phyloP scores from a whole-genome alignment of 1,140 invertebrate species.

The Zaprionus davidi region DNA sequence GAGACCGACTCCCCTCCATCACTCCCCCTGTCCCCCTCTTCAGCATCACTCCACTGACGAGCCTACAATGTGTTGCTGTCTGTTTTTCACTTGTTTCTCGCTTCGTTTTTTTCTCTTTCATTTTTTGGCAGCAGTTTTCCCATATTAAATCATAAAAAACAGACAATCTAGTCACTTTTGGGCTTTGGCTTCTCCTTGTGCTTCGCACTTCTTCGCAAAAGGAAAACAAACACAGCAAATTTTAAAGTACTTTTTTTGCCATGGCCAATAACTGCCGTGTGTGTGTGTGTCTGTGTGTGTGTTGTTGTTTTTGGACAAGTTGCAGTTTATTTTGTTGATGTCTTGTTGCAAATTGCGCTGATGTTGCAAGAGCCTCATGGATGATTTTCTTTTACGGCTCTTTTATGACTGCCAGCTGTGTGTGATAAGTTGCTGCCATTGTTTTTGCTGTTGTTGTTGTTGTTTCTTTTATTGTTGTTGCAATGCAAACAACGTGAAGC shows the following conservation, averaged over 20 bases:
- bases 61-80: constrained; percentile 19
- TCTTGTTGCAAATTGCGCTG: constrained; percentile 51
- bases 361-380: constrained; percentile 48
- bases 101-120: not conserved
- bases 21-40: not conserved
- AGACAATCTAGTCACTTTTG: constrained; percentile 37
- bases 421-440: constrained; percentile 43
- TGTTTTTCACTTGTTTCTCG: constrained; percentile 26
- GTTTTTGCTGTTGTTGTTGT: constrained; percentile 19
- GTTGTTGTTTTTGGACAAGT: constrained; percentile 29
- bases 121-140: constrained; percentile 43
- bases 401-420: constrained; percentile 45
- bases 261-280: constrained; percentile 25
- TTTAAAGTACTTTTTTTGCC: constrained; percentile 38
- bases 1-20: constrained; percentile 5
- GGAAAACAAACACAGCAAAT: constrained; percentile 30
- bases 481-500: not conserved
- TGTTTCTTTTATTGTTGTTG: not conserved
- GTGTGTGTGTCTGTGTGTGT: not conserved
- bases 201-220: constrained; percentile 25
- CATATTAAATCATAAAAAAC: constrained; percentile 59
- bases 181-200: constrained; percentile 4
- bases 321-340: constrained; percentile 40
- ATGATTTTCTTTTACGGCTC: constrained; percentile 45
- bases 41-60: not conserved